Conservation (phyloP, 1,140 invertebrate genomes). For the Phenacoccus solenopsis region DNA sequence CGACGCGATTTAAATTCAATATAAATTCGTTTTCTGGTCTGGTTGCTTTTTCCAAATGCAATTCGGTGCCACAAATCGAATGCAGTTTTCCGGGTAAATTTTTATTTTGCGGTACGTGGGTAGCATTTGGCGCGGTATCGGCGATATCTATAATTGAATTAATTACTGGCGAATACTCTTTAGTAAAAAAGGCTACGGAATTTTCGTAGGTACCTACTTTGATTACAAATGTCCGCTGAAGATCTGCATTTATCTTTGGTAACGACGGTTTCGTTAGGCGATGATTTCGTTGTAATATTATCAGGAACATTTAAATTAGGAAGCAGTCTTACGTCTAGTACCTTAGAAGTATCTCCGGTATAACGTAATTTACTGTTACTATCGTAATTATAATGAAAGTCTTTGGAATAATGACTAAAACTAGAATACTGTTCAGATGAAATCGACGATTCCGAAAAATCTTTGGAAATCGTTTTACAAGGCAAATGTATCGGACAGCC, state of each 20-base stretch:
- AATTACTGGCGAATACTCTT: neutral
- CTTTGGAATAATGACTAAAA: conserved; percentile 4
- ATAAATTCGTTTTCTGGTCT: neutral
- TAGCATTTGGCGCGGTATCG: neutral
- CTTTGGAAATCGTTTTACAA: neutral
- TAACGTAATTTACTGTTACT: neutral
- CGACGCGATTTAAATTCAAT: neutral
- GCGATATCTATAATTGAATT: neutral
- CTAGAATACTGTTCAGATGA: conserved; percentile 7
- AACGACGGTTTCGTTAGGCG: neutral
- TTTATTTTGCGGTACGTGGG: neutral
- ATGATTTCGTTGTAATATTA: neutral
- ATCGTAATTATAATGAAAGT: conserved; percentile 14
- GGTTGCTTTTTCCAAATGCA: neutral
- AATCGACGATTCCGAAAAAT: neutral
- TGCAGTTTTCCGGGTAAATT: neutral
- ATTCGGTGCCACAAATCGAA: neutral
- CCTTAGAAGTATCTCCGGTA: neutral
- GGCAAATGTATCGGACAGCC: conserved; percentile 33
- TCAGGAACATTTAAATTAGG: conserved; percentile 12
- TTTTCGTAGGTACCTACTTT: neutral
- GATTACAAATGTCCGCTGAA: neutral
- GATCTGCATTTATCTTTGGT: neutral
- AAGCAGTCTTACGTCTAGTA: conserved; percentile 1
- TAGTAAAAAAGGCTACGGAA: too few relatives aligned